These are phyloP conservation scores for Pycnomerus fuliginosus DNA, from an alignment of 2,888 invertebrate species.

Conservation along the genomic window DNA sequence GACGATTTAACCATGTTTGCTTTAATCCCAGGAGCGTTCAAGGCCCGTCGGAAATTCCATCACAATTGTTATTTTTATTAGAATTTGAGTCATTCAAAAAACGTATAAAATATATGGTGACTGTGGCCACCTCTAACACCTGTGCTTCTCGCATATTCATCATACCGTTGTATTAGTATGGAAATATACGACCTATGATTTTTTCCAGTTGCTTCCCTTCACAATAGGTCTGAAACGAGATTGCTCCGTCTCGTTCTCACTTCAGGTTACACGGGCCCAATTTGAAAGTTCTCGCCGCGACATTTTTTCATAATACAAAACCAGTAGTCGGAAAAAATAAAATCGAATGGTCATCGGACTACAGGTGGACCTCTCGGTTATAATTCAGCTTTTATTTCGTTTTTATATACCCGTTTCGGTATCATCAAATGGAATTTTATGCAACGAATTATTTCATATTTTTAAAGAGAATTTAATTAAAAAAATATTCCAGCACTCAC, in stretches of 20 bases:
- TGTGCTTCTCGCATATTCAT: conserved; percentile 49
- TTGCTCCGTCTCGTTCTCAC: too few species aligned
- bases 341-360: conserved; percentile 30
- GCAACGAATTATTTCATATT: conserved; percentile 22
- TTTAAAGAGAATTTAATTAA: too few species aligned
- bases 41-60: conserved; percentile 36
- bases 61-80: conserved; percentile 33
- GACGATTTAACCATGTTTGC: conserved; percentile 3
- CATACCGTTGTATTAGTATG: conserved; percentile 47
- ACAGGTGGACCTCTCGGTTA: conserved; percentile 38
- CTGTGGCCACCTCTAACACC: conserved; percentile 38
- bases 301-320: conserved; percentile 50
- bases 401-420: conserved; percentile 41
- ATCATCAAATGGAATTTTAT: conserved; percentile 37
- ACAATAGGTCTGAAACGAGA: conserved; percentile 17
- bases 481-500: too few species aligned
- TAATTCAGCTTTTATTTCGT: conserved; percentile 41
- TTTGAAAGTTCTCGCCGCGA: too few species aligned
- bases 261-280: too few species aligned
- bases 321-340: conserved; percentile 52
- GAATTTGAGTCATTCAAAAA: conserved; percentile 26
- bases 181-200: conserved; percentile 38
- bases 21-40: conserved; percentile 28
- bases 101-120: conserved; percentile 23
- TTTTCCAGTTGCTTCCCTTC: conserved; percentile 23